Percentiles rank a stretch among this genome's conserved stretches.
Evolutionary conservation across 2,113 vertebrate species (phyloP).

Genomic region (Cyphomyrus discorhynchus): DNA sequence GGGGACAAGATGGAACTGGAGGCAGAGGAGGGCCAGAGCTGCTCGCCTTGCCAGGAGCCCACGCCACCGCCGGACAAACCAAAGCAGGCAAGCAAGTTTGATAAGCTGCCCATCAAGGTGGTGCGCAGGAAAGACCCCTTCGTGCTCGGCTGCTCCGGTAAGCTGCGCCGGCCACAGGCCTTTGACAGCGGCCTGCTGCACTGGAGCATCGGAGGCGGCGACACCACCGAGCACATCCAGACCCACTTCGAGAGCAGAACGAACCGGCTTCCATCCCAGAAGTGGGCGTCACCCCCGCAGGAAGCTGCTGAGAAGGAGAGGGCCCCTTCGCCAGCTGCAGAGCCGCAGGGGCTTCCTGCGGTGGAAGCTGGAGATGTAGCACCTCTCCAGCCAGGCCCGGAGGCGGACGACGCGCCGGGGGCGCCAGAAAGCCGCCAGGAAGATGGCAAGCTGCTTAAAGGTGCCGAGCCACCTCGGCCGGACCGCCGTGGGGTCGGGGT

Average conservation of each 20-base stretch:
- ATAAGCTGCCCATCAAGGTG: conserved; percentile 88
- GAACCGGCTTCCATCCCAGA: conserved; percentile 65
- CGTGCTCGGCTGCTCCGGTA: conserved; percentile 74
- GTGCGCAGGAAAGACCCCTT: conserved; percentile 88
- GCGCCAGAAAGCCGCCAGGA: conserved; percentile 55
- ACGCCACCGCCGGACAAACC: conserved; percentile 64
- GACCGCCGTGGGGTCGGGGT: conserved; percentile 73
- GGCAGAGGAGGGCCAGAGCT: conserved; percentile 27
- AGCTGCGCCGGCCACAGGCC: conserved; percentile 81
- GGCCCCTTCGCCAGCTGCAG: neutral
- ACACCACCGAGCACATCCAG: conserved; percentile 96
- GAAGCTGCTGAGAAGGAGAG: conserved; percentile 23
- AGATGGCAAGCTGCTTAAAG: conserved; percentile 62
- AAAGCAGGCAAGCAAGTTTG: conserved; percentile 86
- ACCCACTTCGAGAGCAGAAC: conserved; percentile 90
- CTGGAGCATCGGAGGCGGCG: conserved; percentile 94
- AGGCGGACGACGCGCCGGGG: conserved; percentile 47
- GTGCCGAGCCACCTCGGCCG: conserved; percentile 57
- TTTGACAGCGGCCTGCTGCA: conserved; percentile 93
- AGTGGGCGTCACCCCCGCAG: conserved; percentile 40
- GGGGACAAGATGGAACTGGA: conserved; percentile 53
- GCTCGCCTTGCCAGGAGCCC: conserved; percentile 35
- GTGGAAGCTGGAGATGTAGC: conserved; percentile 69
- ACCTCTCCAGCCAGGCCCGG: conserved; percentile 60
- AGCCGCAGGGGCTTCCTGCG: conserved; percentile 35